Base-by-base conservation (phyloP, 2,888 invertebrate species). In the Aplocera efformata region DNA sequence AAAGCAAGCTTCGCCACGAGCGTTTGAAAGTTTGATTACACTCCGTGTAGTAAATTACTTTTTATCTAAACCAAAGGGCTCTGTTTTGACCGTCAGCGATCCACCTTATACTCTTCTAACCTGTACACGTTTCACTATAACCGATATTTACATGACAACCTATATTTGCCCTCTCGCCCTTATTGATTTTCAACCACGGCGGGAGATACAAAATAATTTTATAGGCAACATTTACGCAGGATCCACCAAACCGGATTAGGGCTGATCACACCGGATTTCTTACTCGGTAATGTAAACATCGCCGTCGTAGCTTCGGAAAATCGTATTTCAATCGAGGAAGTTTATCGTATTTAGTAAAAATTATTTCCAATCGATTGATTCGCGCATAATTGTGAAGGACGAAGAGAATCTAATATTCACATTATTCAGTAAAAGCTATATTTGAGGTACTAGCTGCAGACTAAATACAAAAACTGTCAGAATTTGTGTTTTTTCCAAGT, bases 251-350 rank as follows among this genome's bases (percentile, higher is more conserved):
- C 48, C 41, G 44, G 48, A 52, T 55, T 55, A 55, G 7, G 27
- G 31, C 32, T 39, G 52, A 52, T 55, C 48, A 47, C 50, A 47
- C 44, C 49, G 54, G 50, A 50, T 48, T 48, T 52, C 44, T 45
- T 43, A 41, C 43, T 38, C 42, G 28, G 37, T 47, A 47, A 47
- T 45, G 31, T 39, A 44, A 50, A 52, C 41, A 45, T 43, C 46
- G 35, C 33, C 45, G 42, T 48, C 48, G 40, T 43, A 23, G 39
- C 30, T 43, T 27, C 29, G 27, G 32, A 31, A 46, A 32, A 48
- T 45, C 37, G 33, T 42, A 32, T 42, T 36, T 42, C 38, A 39
- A 39, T 50, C 42, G 35, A 23, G 42, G 33, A 39, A 38, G 39
- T 41, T 42, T 30, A 49, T 45, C 42, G 38, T 39, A 38, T 36